Evolutionary conservation across 2,888 invertebrate species (phyloP), one percentile per base, ranked within the genome.

Genomic region (Lingula anatina): DNA sequence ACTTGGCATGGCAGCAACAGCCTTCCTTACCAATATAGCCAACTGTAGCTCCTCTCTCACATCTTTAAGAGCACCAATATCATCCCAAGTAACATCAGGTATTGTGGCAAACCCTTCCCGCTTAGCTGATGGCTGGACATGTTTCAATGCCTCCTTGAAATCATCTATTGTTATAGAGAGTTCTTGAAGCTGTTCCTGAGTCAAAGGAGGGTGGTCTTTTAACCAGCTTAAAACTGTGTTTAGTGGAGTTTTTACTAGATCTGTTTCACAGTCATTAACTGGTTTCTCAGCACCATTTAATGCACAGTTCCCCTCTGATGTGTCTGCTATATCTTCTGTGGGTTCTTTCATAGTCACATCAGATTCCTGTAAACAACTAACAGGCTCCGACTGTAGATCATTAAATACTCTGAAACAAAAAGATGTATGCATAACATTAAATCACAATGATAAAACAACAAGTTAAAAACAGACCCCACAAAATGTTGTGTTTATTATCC

Each of bases 51-150:
- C 92, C 68, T 91, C 87, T 47, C 95, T 82, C 40, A 99, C 88
- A 70, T 89, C 85, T 45, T 83, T 83, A 45, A 99, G 77, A 0
- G 96, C 95, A 0, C 99, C 99, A 59, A 99, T 85, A 80, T 99
- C 94, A 36, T 90, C 86, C 97, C 97, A 99, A 1, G 91, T 90
- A 1, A 92, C 91, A 80, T 94, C 92, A 2, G 99, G 97, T 15
- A 99, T 92, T 1, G 95, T 95, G 2, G 91, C 90, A 78, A 99
- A 96, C 44, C 97, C 97, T 81, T 99, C 97, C 60, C 96, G 82
- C 66, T 94, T 95, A 0, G 94, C 88, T 45, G 92, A 91, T 0
- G 96, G 96, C 73, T 92, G 91, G 5, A 93, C 87, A 48, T 84
- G 80, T 71, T 88, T 86, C 25, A 92, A 76, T 3, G 93, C 93